These are phyloP conservation scores for Sebastes flavidus DNA, from an alignment of 2,797 vertebrate species.

Conservation along the genomic window DNA sequence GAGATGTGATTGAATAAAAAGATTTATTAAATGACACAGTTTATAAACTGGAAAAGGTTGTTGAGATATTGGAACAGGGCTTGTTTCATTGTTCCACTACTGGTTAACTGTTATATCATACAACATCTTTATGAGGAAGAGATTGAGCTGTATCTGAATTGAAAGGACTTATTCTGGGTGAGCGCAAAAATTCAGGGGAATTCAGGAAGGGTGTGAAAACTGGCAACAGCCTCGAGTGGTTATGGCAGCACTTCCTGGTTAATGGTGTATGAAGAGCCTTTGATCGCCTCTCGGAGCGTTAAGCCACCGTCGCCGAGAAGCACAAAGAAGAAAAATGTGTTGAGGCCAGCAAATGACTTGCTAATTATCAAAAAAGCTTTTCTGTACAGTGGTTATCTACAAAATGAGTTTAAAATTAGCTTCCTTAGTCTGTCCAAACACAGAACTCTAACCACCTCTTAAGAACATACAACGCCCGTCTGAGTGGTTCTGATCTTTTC, in stretches of 20 bases:
- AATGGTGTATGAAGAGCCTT: constrained; percentile 85
- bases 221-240: constrained; percentile 71
- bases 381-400: constrained; percentile 63
- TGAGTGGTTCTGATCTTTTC: constrained; percentile 43
- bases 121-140: neutral
- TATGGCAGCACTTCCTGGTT: constrained; percentile 79
- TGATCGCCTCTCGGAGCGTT: constrained; percentile 71
- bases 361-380: constrained; percentile 64
- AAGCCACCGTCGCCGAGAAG: constrained; percentile 65
- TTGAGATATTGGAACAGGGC: neutral
- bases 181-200: constrained; percentile 52
- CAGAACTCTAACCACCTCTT: constrained; percentile 21
- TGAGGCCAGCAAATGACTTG: constrained; percentile 69
- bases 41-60: neutral
- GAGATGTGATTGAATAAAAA: neutral
- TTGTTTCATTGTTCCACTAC: neutral
- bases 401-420: constrained; percentile 64
- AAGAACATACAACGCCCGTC: constrained; percentile 8
- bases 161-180: constrained; percentile 43
- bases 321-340: constrained; percentile 78
- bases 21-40: neutral
- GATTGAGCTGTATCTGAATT: constrained; percentile 4
- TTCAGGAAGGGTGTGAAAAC: constrained; percentile 73
- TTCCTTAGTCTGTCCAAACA: constrained; percentile 42
- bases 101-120: neutral